Base-by-base conservation (phyloP, 2,113 vertebrate species). In the Ahaetulla prasina region DNA sequence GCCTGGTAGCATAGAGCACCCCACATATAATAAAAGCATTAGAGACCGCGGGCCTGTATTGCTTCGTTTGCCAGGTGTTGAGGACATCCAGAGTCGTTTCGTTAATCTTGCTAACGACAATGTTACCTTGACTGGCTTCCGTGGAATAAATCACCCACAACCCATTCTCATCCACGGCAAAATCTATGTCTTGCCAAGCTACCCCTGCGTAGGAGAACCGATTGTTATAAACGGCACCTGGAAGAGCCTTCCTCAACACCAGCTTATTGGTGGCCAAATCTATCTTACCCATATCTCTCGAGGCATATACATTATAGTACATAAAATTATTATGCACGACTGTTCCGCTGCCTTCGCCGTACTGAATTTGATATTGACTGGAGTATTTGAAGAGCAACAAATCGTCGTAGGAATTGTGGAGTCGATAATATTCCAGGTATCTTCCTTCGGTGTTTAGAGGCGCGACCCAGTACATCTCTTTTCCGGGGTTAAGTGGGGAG, bases 91-190 rank as follows among this genome's bases (percentile, higher is more conserved):
- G 98, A 11, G 98, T 98, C 92, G 98, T 99, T 2, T 99, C 98
- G 94, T 99, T 99, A 94, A 99, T 97, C 97, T 98, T 98, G 97
- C 99, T 99, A 91, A 99, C 98, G 95, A 99, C 98, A 0, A 99
- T 98, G 92, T 98, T 98, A 89, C 99, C 99, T 39, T 98, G 98
- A 96, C 97, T 98, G 94, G 98, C 97, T 96, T 99, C 99, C 0
- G 98, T 99, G 84, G 99, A 98, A 94, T 99, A 99, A 97, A 99
- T 98, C 93, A 99, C 99, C 99, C 99, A 99, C 94, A 99, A 97
- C 7, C 98, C 99, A 45, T 97, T 98, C 96, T 99, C 99, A 94
- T 99, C 99, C 93, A 98, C 98, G 0, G 98, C 98, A 30, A 99
- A 97, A 96, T 99, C 98, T 6, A 99, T 98, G 95, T 98, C 98